A percentile compares a stretch with the other conserved stretches of the same genome.
These are phyloP conservation scores for Caenorhabditis japonica DNA, from an alignment of 2,888 invertebrate species.

Conservation along the genomic window DNA sequence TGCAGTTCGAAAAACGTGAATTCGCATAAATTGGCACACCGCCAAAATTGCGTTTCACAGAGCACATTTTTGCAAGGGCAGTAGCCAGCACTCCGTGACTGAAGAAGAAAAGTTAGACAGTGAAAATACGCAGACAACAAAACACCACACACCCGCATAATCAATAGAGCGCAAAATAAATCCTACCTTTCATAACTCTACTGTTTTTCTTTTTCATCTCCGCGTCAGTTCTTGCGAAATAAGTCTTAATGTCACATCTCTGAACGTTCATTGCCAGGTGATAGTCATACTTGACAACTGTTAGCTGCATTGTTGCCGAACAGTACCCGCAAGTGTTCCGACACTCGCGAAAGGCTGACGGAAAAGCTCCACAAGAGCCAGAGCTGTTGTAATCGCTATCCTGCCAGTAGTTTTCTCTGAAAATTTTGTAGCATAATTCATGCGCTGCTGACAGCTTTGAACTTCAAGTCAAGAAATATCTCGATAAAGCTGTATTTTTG, in stretches of 20 bases:
- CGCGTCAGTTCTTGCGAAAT: constrained; percentile 61
- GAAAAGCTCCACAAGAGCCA: constrained; percentile 67
- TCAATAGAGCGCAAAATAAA: too few species aligned
- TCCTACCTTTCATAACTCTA: constrained; percentile 29
- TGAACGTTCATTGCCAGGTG: constrained; percentile 52
- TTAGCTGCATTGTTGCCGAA: constrained; percentile 55
- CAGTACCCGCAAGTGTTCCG: constrained; percentile 73
- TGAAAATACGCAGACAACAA: too few species aligned
- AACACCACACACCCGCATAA: too few species aligned
- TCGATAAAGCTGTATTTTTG: too few species aligned
- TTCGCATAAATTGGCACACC: too few species aligned
- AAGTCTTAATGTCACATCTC: constrained; percentile 60
- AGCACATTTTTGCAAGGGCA: too few species aligned
- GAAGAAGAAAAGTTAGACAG: too few species aligned
- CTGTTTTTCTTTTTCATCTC: constrained; percentile 40
- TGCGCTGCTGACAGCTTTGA: too few species aligned
- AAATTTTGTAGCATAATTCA: constrained; percentile 15
- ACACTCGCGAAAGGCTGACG: constrained; percentile 74
- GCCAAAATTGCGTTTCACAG: too few species aligned
- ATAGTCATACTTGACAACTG: constrained; percentile 57
- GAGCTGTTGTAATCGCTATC: constrained; percentile 43
- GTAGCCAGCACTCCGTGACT: too few species aligned
- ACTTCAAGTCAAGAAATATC: too few species aligned
- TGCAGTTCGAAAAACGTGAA: too few species aligned
- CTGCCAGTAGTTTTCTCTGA: constrained; percentile 63